A percentile compares a stretch with the other conserved stretches of the same genome.
Conservation (phyloP, 2,888 invertebrate genomes). For the Dastarcus helophoroides region DNA sequence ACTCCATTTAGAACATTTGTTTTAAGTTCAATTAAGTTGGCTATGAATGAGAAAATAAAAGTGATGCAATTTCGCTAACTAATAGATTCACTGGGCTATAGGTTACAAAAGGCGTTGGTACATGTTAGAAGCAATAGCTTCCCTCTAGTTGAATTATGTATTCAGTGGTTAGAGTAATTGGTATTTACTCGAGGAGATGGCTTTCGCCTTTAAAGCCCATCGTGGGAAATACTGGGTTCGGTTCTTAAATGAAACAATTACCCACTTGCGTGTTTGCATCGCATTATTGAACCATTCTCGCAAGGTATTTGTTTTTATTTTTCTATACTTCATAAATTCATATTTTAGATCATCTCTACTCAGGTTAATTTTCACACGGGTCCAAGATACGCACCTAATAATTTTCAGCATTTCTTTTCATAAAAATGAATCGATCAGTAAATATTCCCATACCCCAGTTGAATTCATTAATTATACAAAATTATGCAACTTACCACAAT, state of each 20-base stretch:
- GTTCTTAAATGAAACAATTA: constrained; percentile 39
- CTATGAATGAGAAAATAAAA: no score
- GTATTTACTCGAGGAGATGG: constrained; percentile 26
- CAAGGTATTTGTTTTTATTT: constrained; percentile 36
- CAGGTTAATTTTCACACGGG: constrained; percentile 23
- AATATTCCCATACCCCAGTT: no score
- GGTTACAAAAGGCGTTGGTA: no score
- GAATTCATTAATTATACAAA: no score
- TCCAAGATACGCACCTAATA: constrained; percentile 10
- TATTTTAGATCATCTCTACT: constrained; percentile 26
- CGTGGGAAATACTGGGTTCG: constrained; percentile 34
- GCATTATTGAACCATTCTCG: constrained; percentile 37
- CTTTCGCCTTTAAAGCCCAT: constrained; percentile 27
- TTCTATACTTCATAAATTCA: constrained; percentile 32
- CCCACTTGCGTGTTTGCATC: constrained; percentile 38
- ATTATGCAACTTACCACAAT: no score
- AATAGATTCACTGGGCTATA: no score
- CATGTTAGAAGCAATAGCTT: no score
- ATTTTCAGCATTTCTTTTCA: no score
- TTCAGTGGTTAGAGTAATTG: constrained; percentile 33
- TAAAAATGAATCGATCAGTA: no score
- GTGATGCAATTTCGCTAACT: no score
- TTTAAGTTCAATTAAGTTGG: no score
- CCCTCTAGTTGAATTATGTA: constrained; percentile 24
- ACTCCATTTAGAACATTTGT: no score